Percentiles rank a stretch among this genome's conserved stretches.
Evolutionary conservation across 2,797 vertebrate genomes (phyloP).

Genomic region (Sorex maritimensis): DNA sequence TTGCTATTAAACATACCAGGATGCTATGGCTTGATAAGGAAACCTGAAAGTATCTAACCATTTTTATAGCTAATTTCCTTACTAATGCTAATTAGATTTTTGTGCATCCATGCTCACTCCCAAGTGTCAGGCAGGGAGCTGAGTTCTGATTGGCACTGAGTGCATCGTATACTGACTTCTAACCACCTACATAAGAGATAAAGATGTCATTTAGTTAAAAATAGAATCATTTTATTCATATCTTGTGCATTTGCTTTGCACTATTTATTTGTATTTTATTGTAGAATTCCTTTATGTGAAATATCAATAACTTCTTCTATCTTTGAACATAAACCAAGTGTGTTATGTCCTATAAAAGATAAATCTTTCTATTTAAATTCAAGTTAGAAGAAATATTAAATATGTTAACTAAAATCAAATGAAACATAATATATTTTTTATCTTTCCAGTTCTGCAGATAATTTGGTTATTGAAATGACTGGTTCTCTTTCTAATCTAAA

Average conservation of each 20-base stretch:
- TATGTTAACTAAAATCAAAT: conserved; percentile 20
- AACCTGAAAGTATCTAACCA: neutral
- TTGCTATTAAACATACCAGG: neutral
- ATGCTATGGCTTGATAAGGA: conserved; percentile 1
- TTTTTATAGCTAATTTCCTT: neutral
- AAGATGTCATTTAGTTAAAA: neutral
- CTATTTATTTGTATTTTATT: neutral
- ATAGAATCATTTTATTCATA: neutral
- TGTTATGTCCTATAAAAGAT: neutral
- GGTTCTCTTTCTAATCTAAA: neutral
- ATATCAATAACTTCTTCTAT: neutral
- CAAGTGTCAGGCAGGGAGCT: too few relatives aligned
- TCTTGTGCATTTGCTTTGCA: neutral
- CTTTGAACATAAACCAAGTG: neutral
- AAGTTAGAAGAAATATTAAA: neutral
- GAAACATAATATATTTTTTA: neutral
- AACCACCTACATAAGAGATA: neutral
- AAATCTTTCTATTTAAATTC: neutral
- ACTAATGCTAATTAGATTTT: too few relatives aligned
- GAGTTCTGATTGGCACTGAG: neutral
- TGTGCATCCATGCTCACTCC: too few relatives aligned
- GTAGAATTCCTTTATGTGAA: neutral
- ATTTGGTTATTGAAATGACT: neutral
- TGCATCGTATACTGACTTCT: neutral
- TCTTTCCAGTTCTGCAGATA: neutral